Conservation (phyloP, 1,140 invertebrate species). For the Ridgeia piscesae region DNA sequence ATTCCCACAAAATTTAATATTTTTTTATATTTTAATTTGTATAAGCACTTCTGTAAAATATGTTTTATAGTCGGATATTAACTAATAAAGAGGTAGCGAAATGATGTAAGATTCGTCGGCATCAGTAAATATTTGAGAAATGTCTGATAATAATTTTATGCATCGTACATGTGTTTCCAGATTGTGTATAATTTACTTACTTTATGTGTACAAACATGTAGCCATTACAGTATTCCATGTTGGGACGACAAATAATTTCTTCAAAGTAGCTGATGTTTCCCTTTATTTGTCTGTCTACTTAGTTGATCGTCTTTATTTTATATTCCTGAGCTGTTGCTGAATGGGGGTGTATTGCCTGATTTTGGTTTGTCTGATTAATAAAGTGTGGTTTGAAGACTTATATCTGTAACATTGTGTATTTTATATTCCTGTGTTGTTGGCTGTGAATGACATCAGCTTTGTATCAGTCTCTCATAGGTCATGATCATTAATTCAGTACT, state of each 20-base stretch:
- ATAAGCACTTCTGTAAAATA: no score
- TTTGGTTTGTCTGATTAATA: not conserved
- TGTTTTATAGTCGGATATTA: no score
- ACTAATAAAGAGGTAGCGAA: no score
- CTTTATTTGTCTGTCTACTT: not conserved
- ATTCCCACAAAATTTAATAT: no score
- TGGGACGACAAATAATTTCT: not conserved
- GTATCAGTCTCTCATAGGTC: not conserved
- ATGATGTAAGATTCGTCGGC: no score
- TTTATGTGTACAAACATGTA: no score
- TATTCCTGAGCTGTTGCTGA: not conserved
- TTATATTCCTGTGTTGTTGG: not conserved
- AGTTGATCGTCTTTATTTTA: not conserved
- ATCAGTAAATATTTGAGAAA: no score
- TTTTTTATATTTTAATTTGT: no score
- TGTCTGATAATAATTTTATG: no score
- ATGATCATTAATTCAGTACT: not conserved
- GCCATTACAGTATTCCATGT: not conserved
- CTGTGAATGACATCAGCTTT: not conserved
- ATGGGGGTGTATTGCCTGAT: not conserved
- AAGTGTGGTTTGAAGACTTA: not conserved
- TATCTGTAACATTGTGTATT: not conserved
- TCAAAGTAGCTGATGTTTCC: not conserved
- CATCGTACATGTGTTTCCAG: no score
- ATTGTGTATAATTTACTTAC: no score